Evolutionary conservation across 2,888 invertebrate species (phyloP).

Genomic region (Phyllotreta cruciferae): DNA sequence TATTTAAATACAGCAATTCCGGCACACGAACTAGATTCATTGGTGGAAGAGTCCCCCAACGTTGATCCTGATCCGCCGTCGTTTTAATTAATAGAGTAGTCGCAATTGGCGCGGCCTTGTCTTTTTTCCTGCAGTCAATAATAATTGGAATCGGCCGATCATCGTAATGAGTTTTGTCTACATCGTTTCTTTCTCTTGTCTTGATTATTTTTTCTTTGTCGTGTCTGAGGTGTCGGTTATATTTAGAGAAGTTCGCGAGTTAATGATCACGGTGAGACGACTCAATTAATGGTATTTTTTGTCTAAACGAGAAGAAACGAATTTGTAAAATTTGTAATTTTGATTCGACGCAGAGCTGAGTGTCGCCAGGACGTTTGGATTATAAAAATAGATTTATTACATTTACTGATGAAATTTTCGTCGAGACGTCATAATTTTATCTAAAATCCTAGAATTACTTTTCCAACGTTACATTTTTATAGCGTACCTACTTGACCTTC

Average conservation of each 20-base stretch:
- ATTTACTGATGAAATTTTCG: background rate
- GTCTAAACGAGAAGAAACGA: background rate
- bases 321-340: background rate
- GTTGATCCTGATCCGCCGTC: constrained; percentile 19
- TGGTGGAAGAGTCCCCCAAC: constrained; percentile 10
- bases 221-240: background rate
- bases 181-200: background rate
- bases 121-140: constrained; percentile 4
- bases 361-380: background rate
- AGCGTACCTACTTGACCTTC: background rate
- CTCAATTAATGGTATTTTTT: background rate
- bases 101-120: constrained; percentile 12
- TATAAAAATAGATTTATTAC: constrained; percentile 1
- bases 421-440: background rate
- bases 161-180: constrained; percentile 13
- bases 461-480: background rate
- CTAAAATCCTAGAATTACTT: background rate
- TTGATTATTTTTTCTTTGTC: constrained; percentile 3
- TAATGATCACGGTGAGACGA: background rate
- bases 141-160: constrained; percentile 2
- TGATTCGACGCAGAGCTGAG: too few relatives aligned
- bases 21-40: background rate
- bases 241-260: background rate
- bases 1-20: background rate
- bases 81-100: constrained; percentile 23